Evolutionary conservation across 1,140 invertebrate species (phyloP), one percentile per base, ranked within the genome.

Genomic region (Eriocheir sinensis): DNA sequence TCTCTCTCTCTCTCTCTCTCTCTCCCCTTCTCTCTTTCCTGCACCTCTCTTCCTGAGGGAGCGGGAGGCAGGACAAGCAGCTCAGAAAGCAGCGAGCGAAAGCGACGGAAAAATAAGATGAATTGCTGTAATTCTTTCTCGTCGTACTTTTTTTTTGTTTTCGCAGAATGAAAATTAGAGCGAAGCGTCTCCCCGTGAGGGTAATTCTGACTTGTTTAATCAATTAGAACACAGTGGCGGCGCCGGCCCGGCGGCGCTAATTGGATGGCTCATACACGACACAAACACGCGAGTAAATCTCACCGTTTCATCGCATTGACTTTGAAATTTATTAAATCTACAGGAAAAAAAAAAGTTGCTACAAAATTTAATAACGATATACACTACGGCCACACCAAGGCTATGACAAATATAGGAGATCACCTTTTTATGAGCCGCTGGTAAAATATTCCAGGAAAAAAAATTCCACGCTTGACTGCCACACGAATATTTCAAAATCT

Each of bases 1-100:
- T 80, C 79, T 92, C 91, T 44, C 91, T 81, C 91, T 81, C 91
- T 91, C 89, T 91, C 89, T 79, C 60, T 12, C 9, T 38, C 60
- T 80, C 12, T 30, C 34, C 8, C 53, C 41, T 17, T 41, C 60
- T 44, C 91, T 41, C 79, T 83, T 38, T 80, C 79, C 32, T 40
- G 2, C 34, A 41, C 79, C 81, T 53, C 91, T 48, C 91, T 86
- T 36, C 34, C 91, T 36, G 32, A n/a, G 72, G 60, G 89, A 90
- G 81, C 81, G 81, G 44, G 79, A 83, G 32, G 44, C 32, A 83
- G 81, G 72, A 83, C n/a, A 93, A 83, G 44, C 27, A 38, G 53
- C 32, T 53, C 21, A 30, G 34, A 36, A 79, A 41, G 36, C 27
- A 79, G 34, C 27, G 91, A 38, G 41, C 30, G 21, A 79, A 12